Base-by-base conservation (phyloP, 1,140 invertebrate genomes). In the Scaptodrosophila lebanonensis region DNA sequence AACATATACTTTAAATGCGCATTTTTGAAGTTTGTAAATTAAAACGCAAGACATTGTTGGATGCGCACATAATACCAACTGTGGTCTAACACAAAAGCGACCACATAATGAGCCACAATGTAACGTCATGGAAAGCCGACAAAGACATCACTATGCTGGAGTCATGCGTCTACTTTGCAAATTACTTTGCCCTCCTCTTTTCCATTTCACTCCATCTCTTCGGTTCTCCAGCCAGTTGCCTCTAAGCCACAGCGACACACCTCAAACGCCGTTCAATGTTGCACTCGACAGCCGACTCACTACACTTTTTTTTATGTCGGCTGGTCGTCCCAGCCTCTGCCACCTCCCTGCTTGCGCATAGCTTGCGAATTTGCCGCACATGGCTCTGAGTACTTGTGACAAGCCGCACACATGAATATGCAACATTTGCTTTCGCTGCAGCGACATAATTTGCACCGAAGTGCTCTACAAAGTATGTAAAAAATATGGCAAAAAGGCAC, bases 361-460 rank as follows among this genome's bases (percentile, higher is more conserved):
- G 58, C 77, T 47, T 77, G 75, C 65, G 59, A 63, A 62, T 77
- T 47, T 77, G 75, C 65, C 54, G 59, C 52, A 58, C 45, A 33
- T 25, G 59, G 18, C 56, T 57, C 73, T 79, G 82, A 79, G 73
- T 69, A 79, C 75, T 79, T 82, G 75, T 79, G 73, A 79, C 73
- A 73, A 73, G 73, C 60, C 72, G 66, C 69, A 66, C 62, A 49
- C 61, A 69, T 73, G 70, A 69, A 77, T 71, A 79, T 73, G 73
- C 75, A 82, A 72, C 75, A 82, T 82, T 82, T 79, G 75, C 70
- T 75, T 66, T 73, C 75, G 75, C 75, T 63, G 75, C 66, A 58
- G 57, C 75, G 66, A 75, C 75, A 82, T 79, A 79, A 79, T 79
- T 79, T 79, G 75, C 75, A 44, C 36, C 69, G 72, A 79, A 79